These are phyloP conservation scores for Hipparchia semele DNA, from an alignment of 2,888 invertebrate genomes.

Conservation along the genomic window DNA sequence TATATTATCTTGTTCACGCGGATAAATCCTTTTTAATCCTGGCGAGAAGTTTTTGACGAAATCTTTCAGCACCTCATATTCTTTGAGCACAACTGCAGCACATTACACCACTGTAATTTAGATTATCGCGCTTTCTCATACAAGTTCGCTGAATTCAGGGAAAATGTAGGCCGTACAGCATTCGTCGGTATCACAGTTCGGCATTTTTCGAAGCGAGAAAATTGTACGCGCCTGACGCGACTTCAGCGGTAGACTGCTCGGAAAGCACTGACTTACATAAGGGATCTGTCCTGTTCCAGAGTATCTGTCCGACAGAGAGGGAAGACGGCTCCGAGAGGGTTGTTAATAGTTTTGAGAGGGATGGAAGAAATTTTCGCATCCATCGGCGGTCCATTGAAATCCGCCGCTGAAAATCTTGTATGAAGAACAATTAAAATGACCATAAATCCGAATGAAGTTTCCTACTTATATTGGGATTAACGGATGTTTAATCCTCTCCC, in stretches of 20 bases:
- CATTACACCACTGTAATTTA: conserved; percentile 42
- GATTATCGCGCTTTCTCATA: conserved; percentile 51
- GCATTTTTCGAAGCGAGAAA: conserved; percentile 56
- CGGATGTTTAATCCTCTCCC: conserved; percentile 60
- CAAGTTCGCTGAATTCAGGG: conserved; percentile 47
- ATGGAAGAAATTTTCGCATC: conserved; percentile 68
- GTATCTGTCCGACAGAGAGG: conserved; percentile 65
- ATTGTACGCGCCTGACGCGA: conserved; percentile 52
- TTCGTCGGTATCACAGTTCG: conserved; percentile 48
- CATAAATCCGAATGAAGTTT: conserved; percentile 58
- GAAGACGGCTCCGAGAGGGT: conserved; percentile 64
- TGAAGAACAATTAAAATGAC: conserved; percentile 77
- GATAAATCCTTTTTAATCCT: conserved; percentile 64
- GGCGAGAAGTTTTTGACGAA: conserved; percentile 58
- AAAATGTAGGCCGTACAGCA: conserved; percentile 32
- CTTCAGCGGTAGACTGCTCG: conserved; percentile 49
- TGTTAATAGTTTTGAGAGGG: conserved; percentile 66
- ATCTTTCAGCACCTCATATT: conserved; percentile 57
- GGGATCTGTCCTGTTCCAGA: conserved; percentile 73
- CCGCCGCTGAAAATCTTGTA: conserved; percentile 70
- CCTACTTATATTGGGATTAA: conserved; percentile 56
- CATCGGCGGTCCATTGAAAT: conserved; percentile 58
- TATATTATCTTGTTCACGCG: conserved; percentile 55
- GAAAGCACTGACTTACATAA: conserved; percentile 80
- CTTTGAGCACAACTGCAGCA: conserved; percentile 49